Conservation (phyloP, 2,113 vertebrate species). For the Baryphthengus martii region DNA sequence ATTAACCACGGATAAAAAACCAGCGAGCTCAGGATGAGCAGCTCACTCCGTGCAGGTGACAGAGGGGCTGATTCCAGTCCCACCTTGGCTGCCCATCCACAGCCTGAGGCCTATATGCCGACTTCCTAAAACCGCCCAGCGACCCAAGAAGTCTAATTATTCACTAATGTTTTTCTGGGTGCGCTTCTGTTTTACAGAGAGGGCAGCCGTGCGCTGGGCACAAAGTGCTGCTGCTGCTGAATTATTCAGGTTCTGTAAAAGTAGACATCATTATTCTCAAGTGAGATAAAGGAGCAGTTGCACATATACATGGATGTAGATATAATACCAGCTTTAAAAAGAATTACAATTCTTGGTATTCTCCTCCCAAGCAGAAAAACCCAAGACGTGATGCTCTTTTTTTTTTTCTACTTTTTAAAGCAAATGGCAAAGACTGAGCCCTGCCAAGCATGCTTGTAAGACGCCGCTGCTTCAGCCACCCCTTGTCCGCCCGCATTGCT, state of each 20-base stretch:
- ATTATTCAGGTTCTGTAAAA: slow-evolving; percentile 37
- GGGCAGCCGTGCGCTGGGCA: background rate
- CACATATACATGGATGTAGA: background rate
- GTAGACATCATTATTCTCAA: slow-evolving; percentile 2
- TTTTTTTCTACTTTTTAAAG: background rate
- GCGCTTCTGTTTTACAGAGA: background rate
- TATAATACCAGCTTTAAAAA: background rate
- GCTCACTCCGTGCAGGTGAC: fast-evolving
- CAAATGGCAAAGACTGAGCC: background rate
- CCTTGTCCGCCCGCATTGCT: background rate
- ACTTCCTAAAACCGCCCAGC: fast-evolving
- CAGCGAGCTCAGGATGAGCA: background rate
- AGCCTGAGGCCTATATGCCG: background rate
- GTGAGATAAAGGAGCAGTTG: background rate
- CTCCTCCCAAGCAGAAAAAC: background rate
- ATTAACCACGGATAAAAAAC: too few species aligned
- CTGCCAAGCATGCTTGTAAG: background rate
- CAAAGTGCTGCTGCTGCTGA: background rate
- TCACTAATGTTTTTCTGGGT: fast-evolving
- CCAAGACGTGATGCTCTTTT: background rate
- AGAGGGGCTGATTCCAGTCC: background rate
- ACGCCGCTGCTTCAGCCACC: background rate
- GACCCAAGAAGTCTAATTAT: fast-evolving
- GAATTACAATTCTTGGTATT: background rate
- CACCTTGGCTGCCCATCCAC: fast-evolving